Conservation (phyloP, 2,888 invertebrate species). For the Daptonema setosum region DNA sequence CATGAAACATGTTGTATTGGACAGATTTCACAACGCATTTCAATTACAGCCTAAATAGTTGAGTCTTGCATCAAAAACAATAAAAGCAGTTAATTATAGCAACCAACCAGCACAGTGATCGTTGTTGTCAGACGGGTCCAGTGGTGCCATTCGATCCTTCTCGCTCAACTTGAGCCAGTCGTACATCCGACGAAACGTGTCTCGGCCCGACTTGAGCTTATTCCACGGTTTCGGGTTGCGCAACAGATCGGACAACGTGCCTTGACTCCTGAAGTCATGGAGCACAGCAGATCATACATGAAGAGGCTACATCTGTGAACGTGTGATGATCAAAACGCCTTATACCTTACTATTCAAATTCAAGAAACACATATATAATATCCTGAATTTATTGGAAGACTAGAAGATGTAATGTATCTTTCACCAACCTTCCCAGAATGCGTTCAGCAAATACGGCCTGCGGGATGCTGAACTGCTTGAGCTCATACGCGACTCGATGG, state of each 20-base stretch:
- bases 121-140: not conserved
- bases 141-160: slow-evolving; percentile 1
- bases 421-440: slow-evolving; percentile 15
- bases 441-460: slow-evolving; percentile 24
- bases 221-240: slow-evolving; percentile 28
- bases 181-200: slow-evolving; percentile 19
- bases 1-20: no score
- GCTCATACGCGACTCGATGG: slow-evolving; percentile 20
- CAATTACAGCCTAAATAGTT: no score
- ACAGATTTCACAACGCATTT: no score
- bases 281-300: no score
- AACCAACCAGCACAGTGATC: not conserved
- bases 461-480: slow-evolving; percentile 19
- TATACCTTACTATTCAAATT: no score
- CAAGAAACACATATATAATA: no score
- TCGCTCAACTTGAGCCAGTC: slow-evolving; percentile 6
- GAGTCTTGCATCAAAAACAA: not conserved
- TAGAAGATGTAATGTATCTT: no score
- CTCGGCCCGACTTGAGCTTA: slow-evolving; percentile 25
- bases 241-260: slow-evolving; percentile 25
- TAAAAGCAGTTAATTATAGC: not conserved
- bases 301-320: no score
- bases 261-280: slow-evolving; percentile 24
- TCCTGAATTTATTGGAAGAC: no score
- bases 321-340: no score